Evolutionary conservation across 1,140 invertebrate genomes (phyloP).

Genomic region (Drosophila parabipectinata): DNA sequence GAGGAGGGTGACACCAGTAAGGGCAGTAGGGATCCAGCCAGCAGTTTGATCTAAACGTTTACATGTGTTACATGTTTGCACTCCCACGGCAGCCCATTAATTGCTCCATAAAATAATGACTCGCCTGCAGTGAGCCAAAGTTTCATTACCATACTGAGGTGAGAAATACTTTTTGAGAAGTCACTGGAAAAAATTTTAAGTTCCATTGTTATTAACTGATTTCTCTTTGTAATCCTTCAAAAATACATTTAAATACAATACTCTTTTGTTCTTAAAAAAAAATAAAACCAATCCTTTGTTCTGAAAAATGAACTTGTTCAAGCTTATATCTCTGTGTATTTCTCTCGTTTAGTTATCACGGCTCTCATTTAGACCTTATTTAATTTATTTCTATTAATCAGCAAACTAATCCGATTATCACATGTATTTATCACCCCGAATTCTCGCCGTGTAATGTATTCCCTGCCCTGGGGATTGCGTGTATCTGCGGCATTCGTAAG

Average conservation of each 20-base stretch:
- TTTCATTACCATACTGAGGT: neutral
- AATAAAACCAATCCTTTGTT: neutral
- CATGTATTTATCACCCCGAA: slow-evolving; percentile 24
- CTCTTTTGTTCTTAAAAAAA: neutral
- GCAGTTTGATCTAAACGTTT: slow-evolving; percentile 47
- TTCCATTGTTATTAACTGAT: neutral
- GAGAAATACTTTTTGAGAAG: neutral
- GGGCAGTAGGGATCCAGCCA: neutral
- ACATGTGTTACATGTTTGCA: slow-evolving; percentile 58
- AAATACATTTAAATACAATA: neutral
- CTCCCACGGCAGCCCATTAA: slow-evolving; percentile 72
- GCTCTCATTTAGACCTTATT: slow-evolving; percentile 13
- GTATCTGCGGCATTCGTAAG: slow-evolving; percentile 58
- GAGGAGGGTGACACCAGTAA: neutral
- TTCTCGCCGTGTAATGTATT: slow-evolving; percentile 37
- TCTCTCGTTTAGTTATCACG: neutral
- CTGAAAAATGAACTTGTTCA: neutral
- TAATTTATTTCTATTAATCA: slow-evolving; percentile 26
- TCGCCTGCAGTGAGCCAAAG: slow-evolving; percentile 24
- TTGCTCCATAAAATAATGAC: slow-evolving; percentile 74
- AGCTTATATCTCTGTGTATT: neutral
- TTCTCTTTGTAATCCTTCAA: neutral
- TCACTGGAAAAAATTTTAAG: slow-evolving; percentile 4
- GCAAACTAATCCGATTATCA: slow-evolving; percentile 25
- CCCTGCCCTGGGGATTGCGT: slow-evolving; percentile 48